Percentiles rank a stretch among this genome's conserved stretches.
Conservation (phyloP, 2,888 invertebrate species). For the Drosophila niveifrons region DNA sequence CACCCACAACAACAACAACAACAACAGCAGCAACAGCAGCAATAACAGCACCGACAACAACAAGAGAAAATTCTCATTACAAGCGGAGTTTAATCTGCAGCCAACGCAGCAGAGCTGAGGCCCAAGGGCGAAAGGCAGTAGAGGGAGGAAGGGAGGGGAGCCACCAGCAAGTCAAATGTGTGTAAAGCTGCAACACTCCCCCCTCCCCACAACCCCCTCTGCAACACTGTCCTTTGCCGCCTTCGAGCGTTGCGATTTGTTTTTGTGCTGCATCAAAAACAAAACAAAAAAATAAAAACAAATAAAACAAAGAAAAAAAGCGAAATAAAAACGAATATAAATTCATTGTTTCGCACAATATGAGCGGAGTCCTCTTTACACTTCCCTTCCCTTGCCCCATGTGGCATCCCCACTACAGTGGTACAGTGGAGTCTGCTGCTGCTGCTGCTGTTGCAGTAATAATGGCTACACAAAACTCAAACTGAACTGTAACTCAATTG, state of each 20-base stretch:
- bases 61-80: conserved; percentile 73
- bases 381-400: background rate
- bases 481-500: conserved; percentile 77
- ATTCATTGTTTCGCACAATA: conserved; percentile 79
- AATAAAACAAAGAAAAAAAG: conserved; percentile 17
- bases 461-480: conserved; percentile 57
- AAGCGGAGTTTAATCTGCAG: conserved; percentile 75
- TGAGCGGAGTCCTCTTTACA: conserved; percentile 33
- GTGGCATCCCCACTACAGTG: background rate
- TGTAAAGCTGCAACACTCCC: conserved; percentile 17
- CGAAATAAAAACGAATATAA: conserved; percentile 56
- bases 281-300: background rate
- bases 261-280: conserved; percentile 3
- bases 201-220: background rate
- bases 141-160: background rate
- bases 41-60: conserved; percentile 37
- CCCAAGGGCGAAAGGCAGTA: conserved; percentile 36
- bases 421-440: conserved; percentile 9
- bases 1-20: conserved; percentile 43
- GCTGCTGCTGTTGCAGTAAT: conserved; percentile 21
- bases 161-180: conserved; percentile 36
- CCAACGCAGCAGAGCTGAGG: conserved; percentile 50
- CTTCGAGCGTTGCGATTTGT: background rate
- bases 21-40: conserved; percentile 20
- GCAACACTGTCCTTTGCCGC: background rate